Conservation (phyloP, 2,888 invertebrate genomes). For the Drosophila setosimentum region DNA sequence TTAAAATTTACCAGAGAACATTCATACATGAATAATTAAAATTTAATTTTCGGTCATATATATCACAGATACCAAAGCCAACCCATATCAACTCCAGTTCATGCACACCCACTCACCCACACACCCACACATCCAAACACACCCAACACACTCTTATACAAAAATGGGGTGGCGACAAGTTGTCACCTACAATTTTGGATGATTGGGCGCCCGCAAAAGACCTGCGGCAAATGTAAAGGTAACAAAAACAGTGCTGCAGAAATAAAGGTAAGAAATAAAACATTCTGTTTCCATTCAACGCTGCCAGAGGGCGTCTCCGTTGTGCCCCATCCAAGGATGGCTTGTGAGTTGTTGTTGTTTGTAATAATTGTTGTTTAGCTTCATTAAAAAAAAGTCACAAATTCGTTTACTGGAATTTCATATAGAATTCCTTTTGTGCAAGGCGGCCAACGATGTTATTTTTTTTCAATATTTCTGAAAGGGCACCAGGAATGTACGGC, state of each 20-base stretch:
- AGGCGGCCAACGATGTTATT: slow-evolving; percentile 11
- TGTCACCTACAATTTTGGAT: slow-evolving; percentile 68
- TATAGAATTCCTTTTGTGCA: slow-evolving; percentile 66
- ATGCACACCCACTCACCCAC: not conserved
- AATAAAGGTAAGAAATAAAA: slow-evolving; percentile 48
- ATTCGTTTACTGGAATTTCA: slow-evolving; percentile 75
- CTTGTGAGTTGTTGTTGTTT: slow-evolving; percentile 42
- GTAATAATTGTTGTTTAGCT: slow-evolving; percentile 67
- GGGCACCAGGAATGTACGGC: slow-evolving; percentile 61
- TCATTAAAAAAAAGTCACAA: slow-evolving; percentile 79
- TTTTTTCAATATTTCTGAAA: slow-evolving; percentile 20
- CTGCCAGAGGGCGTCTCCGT: slow-evolving; percentile 10
- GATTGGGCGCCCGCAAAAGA: slow-evolving; percentile 43
- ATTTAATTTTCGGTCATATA: slow-evolving; percentile 77
- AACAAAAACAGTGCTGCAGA: slow-evolving; percentile 30
- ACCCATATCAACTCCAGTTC: not conserved
- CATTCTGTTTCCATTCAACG: slow-evolving; percentile 51
- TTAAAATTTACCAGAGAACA: slow-evolving; percentile 70
- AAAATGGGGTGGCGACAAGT: slow-evolving; percentile 47
- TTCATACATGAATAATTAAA: slow-evolving; percentile 76
- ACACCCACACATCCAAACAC: not conserved
- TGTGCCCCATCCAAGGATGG: no score
- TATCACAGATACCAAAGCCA: slow-evolving; percentile 34
- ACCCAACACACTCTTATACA: not conserved
- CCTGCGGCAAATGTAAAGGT: slow-evolving; percentile 40